Evolutionary conservation across 92 coral and sea anemone genomes (phyloP).

Genomic region (Blastomussa wellsi): DNA sequence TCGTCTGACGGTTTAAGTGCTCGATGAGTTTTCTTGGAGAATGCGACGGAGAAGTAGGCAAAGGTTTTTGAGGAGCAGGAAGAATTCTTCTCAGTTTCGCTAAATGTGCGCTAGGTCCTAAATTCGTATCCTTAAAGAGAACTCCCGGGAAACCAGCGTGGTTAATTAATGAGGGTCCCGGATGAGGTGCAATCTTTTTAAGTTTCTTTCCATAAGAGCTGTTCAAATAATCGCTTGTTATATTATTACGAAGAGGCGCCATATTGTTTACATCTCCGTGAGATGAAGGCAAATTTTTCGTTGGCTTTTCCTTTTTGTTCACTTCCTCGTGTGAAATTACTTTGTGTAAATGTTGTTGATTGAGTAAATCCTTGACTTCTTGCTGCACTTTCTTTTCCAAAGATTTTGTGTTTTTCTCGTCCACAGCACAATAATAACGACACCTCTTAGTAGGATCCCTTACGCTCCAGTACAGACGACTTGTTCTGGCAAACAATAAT

Average conservation of each 20-base stretch:
- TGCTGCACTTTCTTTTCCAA: slow-evolving; percentile 17
- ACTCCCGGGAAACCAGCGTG: slow-evolving; percentile 28
- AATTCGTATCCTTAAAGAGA: slow-evolving; percentile 25
- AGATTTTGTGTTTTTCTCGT: slow-evolving; percentile 46
- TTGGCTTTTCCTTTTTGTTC: slow-evolving; percentile 40
- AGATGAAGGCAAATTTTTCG: slow-evolving; percentile 32
- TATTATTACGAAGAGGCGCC: slow-evolving; percentile 1
- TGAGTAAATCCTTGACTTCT: slow-evolving; percentile 31
- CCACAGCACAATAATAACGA: slow-evolving; percentile 74
- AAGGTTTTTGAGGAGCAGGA: slow-evolving; percentile 35
- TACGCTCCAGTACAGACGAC: slow-evolving; percentile 94
- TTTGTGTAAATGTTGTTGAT: slow-evolving; percentile 50
- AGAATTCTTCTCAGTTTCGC: slow-evolving; percentile 30
- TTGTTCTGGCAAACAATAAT: slow-evolving; percentile 52
- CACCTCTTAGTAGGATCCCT: slow-evolving; percentile 87
- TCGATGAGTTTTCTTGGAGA: slow-evolving; percentile 68
- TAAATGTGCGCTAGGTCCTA: background rate
- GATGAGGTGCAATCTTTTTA: slow-evolving; percentile 34
- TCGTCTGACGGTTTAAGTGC: slow-evolving; percentile 61
- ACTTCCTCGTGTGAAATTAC: slow-evolving; percentile 65
- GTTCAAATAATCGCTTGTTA: slow-evolving; percentile 29
- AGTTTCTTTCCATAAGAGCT: slow-evolving; percentile 38
- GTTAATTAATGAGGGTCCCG: slow-evolving; percentile 9
- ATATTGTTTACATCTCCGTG: slow-evolving; percentile 12
- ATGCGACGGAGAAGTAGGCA: slow-evolving; percentile 57